phyloP scores from a whole-genome alignment of 2,113 vertebrate species.

The Laticauda laticaudata region DNA sequence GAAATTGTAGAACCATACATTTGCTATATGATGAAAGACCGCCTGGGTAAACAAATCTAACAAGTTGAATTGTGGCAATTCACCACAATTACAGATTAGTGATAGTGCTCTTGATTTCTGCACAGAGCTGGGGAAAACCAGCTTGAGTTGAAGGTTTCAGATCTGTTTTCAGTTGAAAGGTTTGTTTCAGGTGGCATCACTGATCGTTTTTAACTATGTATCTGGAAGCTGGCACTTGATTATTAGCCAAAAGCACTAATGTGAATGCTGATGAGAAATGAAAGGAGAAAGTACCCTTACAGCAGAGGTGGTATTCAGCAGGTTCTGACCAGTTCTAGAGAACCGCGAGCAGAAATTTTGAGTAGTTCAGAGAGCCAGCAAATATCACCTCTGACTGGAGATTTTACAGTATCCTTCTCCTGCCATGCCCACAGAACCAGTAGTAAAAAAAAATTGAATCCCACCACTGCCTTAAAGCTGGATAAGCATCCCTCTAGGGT shows the following conservation, averaged over 20 bases:
- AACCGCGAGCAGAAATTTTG: no score
- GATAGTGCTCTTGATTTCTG: background rate
- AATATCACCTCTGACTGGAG: no score
- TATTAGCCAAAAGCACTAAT: conserved; percentile 48
- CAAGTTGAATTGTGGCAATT: conserved; percentile 12
- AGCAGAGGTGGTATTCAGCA: background rate
- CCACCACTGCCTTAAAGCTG: background rate
- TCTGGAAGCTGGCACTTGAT: conserved; percentile 50
- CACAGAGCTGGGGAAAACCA: background rate
- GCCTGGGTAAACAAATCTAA: background rate
- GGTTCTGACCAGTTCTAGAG: no score
- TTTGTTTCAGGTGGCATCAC: conserved; percentile 34
- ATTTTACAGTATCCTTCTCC: no score
- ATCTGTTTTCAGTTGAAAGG: conserved; percentile 32
- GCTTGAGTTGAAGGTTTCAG: conserved; percentile 35
- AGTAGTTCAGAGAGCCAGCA: no score
- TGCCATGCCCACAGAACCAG: no score
- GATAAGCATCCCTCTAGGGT: conserved; percentile 34
- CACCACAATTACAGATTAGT: background rate
- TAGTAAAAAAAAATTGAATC: no score
- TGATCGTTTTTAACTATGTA: conserved; percentile 39
- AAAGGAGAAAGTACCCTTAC: conserved; percentile 30
- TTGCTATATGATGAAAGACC: background rate
- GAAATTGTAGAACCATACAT: background rate
- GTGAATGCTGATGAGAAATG: conserved; percentile 23